Base-by-base conservation (phyloP, 2,888 invertebrate species). In the Plebejus melissa region DNA sequence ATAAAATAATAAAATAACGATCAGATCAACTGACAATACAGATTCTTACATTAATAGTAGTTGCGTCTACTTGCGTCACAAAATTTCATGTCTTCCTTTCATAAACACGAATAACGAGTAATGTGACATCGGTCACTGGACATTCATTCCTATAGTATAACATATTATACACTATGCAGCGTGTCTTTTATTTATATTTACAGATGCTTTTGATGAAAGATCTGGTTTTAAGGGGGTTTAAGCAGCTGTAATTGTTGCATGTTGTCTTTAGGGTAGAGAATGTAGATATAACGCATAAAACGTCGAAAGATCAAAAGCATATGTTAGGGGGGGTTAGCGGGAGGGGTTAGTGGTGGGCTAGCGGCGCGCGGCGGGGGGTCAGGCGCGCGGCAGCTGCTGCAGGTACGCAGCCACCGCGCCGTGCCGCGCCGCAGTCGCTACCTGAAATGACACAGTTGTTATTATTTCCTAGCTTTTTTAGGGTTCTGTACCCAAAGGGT, bases 371-470 rank as follows among this genome's bases (percentile, higher is more conserved):
- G 70, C 65, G 36, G 50, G 65, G 46, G 65, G 70, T 72, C 70
- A 50, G 22, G 78, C 60, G 69, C 71, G 77, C 22, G 76, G 80
- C 2, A 84, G 81, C 0, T 79, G 41, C n/a, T 77, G 70, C 74
- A 89, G 84, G 81, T 88, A 88, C 3, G 81, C 80, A 41, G 74
- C 80, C 76, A 95, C 87, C 84, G 95, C 95, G 80, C 94, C 74
- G 58, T 83, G 87, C 77, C 94, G 91, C 76, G 94, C 86, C 65
- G 94, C 94, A 77, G 94, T 93, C 5, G 97, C 97, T 78, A 85
- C 91, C 83, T 96, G 95, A 75, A 94, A 88, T 28, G 1, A 16
- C 7, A 22, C 57, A 57, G 5, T 54, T 3, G 54, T 11, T 54
- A 16, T 0, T 6, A 57, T 2, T n/a, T 57, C 57, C 4, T 57